A percentile compares a stretch with the other conserved stretches of the same genome.
Conservation (phyloP, 1,140 invertebrate genomes). For the Bombus affinis region DNA sequence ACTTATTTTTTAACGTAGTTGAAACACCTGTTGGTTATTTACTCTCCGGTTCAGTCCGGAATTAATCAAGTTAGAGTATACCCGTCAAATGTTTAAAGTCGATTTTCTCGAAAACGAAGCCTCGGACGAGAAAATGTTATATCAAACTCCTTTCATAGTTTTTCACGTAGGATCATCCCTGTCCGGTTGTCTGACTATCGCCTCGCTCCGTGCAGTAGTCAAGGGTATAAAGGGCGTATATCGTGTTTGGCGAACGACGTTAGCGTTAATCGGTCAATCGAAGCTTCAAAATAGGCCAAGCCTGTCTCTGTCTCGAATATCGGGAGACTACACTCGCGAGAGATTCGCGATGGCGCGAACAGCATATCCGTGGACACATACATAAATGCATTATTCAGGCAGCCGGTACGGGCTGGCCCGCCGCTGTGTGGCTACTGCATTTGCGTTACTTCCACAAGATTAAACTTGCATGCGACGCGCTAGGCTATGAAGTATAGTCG, state of each 20-base stretch:
- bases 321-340: slow-evolving; percentile 63
- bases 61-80: too few species aligned
- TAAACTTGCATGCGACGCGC: slow-evolving; percentile 78
- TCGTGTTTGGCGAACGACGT: too few species aligned
- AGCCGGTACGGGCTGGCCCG: slow-evolving; percentile 37
- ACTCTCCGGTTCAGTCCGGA: too few species aligned
- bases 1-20: too few species aligned
- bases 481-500: slow-evolving; percentile 76
- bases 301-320: not conserved
- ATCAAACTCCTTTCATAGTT: too few species aligned
- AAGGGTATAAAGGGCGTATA: not conserved
- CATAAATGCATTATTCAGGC: slow-evolving; percentile 77
- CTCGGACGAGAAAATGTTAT: too few species aligned
- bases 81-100: too few species aligned
- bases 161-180: too few species aligned
- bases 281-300: slow-evolving; percentile 37
- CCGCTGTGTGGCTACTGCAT: slow-evolving; percentile 70
- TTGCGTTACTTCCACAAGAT: slow-evolving; percentile 79
- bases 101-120: too few species aligned
- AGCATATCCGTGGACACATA: slow-evolving; percentile 73
- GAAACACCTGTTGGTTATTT: too few species aligned
- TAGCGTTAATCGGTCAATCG: not conserved
- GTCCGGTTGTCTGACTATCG: too few species aligned
- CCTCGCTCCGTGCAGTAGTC: too few species aligned
- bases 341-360: slow-evolving; percentile 64